Percentiles rank a stretch among this genome's conserved stretches.
Evolutionary conservation across 2,797 vertebrate species (phyloP).

Genomic region (Notamacropus eugenii): DNA sequence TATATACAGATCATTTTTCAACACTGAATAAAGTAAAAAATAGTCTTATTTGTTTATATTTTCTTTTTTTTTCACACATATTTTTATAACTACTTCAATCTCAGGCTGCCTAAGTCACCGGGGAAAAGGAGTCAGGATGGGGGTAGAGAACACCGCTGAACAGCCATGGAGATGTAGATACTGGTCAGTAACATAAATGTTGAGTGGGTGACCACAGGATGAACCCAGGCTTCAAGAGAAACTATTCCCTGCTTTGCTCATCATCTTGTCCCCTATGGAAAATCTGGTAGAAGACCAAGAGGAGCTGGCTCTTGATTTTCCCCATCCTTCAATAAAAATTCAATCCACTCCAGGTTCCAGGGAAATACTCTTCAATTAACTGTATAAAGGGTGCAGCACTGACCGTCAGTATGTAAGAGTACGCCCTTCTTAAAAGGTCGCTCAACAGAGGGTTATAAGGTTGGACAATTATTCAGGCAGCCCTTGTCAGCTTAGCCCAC

Average conservation of each 20-base stretch:
- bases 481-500: conserved; percentile 47
- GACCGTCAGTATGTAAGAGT: background rate
- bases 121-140: background rate
- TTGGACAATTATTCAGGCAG: conserved; percentile 69
- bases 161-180: background rate
- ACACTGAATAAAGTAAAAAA: background rate
- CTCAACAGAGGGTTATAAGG: background rate
- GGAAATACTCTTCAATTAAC: background rate
- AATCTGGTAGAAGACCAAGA: background rate
- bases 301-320: background rate
- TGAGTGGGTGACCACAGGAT: background rate
- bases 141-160: background rate
- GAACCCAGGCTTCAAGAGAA: background rate
- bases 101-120: background rate
- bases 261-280: background rate
- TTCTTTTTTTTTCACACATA: background rate
- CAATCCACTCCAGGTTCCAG: background rate
- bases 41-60: background rate
- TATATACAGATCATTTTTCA: no score
- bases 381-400: background rate
- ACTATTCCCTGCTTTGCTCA: background rate
- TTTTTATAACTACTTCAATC: background rate
- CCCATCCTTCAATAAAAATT: background rate
- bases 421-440: background rate
- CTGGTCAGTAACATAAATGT: background rate